Conservation (phyloP, 2,113 vertebrate species). For the Gambusia holbrooki region DNA sequence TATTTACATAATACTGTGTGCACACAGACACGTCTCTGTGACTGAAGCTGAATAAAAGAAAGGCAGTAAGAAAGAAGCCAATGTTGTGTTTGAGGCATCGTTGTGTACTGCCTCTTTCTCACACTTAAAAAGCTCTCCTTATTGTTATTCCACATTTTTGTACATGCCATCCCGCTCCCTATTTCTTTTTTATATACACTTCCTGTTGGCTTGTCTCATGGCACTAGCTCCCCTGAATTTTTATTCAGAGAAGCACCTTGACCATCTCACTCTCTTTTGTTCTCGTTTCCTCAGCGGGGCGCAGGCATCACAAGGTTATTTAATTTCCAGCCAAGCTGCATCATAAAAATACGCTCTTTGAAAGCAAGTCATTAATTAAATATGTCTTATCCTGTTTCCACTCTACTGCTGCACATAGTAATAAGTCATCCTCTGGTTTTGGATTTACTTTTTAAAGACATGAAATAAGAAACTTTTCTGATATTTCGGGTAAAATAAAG, state of each 20-base stretch:
- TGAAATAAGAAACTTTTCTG: not conserved
- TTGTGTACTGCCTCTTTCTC: slow-evolving; percentile 69
- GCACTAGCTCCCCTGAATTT: slow-evolving; percentile 52
- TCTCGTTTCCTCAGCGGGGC: slow-evolving; percentile 47
- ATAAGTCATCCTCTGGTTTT: not conserved
- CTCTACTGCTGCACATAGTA: not conserved
- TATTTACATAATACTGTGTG: slow-evolving; percentile 83
- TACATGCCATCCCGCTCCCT: slow-evolving; percentile 58
- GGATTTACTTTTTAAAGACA: not conserved
- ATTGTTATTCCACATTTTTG: slow-evolving; percentile 75
- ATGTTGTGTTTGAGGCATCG: slow-evolving; percentile 70
- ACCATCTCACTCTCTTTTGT: slow-evolving; percentile 55
- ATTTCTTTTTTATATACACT: slow-evolving; percentile 48
- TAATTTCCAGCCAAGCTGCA: slow-evolving; percentile 41
- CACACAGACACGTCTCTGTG: slow-evolving; percentile 73
- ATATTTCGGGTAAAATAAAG: not conserved
- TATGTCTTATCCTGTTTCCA: not conserved
- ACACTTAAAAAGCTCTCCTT: slow-evolving; percentile 66
- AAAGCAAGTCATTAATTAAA: slow-evolving; percentile 26
- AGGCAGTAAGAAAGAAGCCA: slow-evolving; percentile 63
- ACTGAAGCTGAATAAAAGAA: slow-evolving; percentile 69
- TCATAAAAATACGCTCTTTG: slow-evolving; percentile 11
- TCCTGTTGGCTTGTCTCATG: slow-evolving; percentile 61
- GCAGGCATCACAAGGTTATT: slow-evolving; percentile 59
- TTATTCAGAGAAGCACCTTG: slow-evolving; percentile 61